Percentiles rank a stretch among this genome's conserved stretches.
phyloP scores from a whole-genome alignment of 2,888 invertebrate genomes.

The Biston stratarius region DNA sequence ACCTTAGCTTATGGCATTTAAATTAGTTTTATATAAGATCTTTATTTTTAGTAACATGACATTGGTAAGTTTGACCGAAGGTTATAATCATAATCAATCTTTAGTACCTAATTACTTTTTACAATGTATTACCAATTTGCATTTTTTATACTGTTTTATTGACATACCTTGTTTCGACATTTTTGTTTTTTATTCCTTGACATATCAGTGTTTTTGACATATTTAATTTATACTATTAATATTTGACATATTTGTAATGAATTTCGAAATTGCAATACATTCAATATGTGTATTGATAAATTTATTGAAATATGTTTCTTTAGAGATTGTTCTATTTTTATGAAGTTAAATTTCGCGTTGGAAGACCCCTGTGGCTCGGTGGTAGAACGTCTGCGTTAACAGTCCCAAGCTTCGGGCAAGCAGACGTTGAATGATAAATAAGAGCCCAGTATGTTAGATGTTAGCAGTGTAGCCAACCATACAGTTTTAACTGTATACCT shows the following conservation, averaged over 20 bases:
- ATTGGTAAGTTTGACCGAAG: conserved; percentile 13
- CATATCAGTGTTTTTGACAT: too few relatives aligned
- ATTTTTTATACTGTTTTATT: background rate
- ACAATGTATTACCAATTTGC: background rate
- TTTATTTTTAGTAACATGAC: conserved; percentile 22
- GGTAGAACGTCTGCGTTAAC: too few relatives aligned
- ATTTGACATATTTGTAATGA: too few relatives aligned
- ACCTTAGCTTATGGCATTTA: conserved; percentile 23
- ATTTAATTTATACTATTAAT: too few relatives aligned
- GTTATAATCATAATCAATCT: conserved; percentile 5
- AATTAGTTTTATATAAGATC: conserved; percentile 8
- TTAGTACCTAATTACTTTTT: conserved; percentile 1
- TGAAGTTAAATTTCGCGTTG: background rate
- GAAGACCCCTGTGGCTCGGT: too few relatives aligned
- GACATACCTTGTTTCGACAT: too few relatives aligned
- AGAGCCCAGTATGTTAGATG: background rate
- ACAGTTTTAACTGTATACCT: too few relatives aligned
- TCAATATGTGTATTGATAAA: background rate
- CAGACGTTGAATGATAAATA: too few relatives aligned
- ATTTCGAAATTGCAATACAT: too few relatives aligned
- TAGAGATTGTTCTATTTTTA: background rate
- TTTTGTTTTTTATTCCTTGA: too few relatives aligned
- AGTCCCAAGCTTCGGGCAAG: too few relatives aligned
- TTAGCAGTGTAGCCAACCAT: background rate
- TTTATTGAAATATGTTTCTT: background rate